Conservation (phyloP, 2,797 vertebrate genomes). For the Leptoclinus maculatus region DNA sequence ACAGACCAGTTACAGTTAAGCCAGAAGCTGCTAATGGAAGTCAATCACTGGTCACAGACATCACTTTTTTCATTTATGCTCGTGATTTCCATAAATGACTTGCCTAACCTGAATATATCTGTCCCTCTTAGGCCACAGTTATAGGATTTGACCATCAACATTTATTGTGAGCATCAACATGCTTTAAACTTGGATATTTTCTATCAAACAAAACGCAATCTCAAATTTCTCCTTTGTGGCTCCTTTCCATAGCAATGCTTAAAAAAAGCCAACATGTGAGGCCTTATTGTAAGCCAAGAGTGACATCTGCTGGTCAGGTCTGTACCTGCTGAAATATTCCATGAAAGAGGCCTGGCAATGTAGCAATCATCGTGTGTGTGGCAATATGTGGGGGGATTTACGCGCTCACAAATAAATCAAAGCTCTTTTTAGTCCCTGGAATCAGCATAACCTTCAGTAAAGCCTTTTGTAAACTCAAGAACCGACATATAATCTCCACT, state of each 20-base stretch:
- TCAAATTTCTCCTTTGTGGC: background rate
- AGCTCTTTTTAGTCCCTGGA: background rate
- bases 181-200: background rate
- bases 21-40: conserved; percentile 22
- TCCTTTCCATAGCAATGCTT: background rate
- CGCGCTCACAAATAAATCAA: background rate
- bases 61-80: background rate
- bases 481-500: conserved; percentile 9
- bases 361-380: background rate
- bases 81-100: background rate
- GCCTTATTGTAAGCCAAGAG: conserved; percentile 35
- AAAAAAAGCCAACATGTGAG: background rate
- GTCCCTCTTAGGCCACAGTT: background rate
- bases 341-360: background rate
- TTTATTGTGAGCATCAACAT: background rate
- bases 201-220: background rate
- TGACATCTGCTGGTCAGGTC: conserved; percentile 65
- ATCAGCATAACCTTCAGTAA: conserved; percentile 19
- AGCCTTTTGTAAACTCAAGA: conserved; percentile 11
- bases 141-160: background rate
- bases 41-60: conserved; percentile 18
- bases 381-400: background rate
- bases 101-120: background rate
- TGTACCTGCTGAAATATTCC: conserved; percentile 16
- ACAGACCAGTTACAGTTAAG: conserved; percentile 15